Base-by-base conservation (phyloP, 2,888 invertebrate species). In the Xestia sexstrigata region DNA sequence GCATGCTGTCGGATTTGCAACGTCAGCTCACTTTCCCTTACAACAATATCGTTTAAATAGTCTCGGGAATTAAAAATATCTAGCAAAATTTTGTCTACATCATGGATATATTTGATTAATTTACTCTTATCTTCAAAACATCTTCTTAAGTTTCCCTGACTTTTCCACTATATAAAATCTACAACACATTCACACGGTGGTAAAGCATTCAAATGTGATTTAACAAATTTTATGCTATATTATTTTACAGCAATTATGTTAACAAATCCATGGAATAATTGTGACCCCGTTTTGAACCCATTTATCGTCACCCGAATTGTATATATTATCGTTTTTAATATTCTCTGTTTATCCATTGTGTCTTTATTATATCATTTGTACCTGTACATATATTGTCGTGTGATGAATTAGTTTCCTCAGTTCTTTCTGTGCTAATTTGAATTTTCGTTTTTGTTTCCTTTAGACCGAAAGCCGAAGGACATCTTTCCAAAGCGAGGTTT, bases 381-480 rank as follows among this genome's bases (percentile, higher is more conserved):
- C 26, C 20, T 77, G 60, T 80, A 47, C 2, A 83, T 79, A 81
- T 39, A 71, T 55, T 69, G 39, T 47, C 70, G 11, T 23, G 68
- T 77, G 76, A 76, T 86, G 23, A 79, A 76, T 84, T 84, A 86
- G 69, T 55, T 58, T 72, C 74, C 60, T 65, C 58, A 47, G 6
- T 47, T 70, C 42, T 82, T 13, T 70, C 11, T 89, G 92, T 92
- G 91, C 88, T 93, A 93, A 94, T 90, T 67, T 52, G 49, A 85
- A 81, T 67, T 87, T 68, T 76, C 63, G 49, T 85, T 87, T 84
- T 87, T 89, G 82, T 90, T 89, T 77, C n/a, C 74, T 83, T 73
- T 93, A 96, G 96, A 93, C 93, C 71, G 96, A 95, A 90, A 96
- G 96, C 92, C 91, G 96, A 87, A 93, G 96, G 71, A 95, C 95